Conservation (phyloP, 2,888 invertebrate genomes). For the Neria commutata region DNA sequence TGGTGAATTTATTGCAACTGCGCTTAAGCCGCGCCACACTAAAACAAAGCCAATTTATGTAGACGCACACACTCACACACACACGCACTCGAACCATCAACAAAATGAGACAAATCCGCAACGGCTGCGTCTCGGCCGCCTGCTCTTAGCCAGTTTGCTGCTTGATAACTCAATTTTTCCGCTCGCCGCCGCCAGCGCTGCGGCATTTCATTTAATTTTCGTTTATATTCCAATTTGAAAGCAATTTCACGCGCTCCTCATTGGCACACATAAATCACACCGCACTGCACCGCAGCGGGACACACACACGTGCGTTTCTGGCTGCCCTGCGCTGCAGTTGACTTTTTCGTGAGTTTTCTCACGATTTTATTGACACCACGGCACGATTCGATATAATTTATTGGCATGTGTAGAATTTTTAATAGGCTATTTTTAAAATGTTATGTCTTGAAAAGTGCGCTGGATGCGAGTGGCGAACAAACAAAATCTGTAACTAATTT, state of each 20-base stretch:
- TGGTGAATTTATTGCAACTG: conserved; percentile 17
- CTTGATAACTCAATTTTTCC: conserved; percentile 12
- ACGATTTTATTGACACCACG: conserved; percentile 24
- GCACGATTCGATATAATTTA: conserved; percentile 25
- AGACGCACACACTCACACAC: not conserved
- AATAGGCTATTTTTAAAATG: not conserved
- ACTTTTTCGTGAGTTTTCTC: conserved; percentile 17
- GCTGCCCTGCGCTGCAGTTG: not conserved
- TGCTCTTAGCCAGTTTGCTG: not conserved
- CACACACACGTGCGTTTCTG: not conserved
- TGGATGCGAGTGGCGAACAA: too few relatives aligned
- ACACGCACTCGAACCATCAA: too few relatives aligned
- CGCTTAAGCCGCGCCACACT: conserved; percentile 13
- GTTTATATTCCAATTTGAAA: conserved; percentile 25
- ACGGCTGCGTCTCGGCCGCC: too few relatives aligned
- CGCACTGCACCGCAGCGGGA: not conserved
- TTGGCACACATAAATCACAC: conserved; percentile 21
- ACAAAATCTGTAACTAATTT: too few relatives aligned
- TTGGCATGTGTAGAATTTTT: conserved; percentile 4
- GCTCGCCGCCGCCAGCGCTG: too few relatives aligned
- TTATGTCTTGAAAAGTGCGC: too few relatives aligned
- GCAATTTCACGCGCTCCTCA: conserved; percentile 23
- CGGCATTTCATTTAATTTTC: not conserved
- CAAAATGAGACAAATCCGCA: too few relatives aligned
- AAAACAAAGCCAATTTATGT: too few relatives aligned